These are phyloP conservation scores for Drosophila murphyi DNA, from an alignment of 1,140 invertebrate genomes.

Conservation along the genomic window DNA sequence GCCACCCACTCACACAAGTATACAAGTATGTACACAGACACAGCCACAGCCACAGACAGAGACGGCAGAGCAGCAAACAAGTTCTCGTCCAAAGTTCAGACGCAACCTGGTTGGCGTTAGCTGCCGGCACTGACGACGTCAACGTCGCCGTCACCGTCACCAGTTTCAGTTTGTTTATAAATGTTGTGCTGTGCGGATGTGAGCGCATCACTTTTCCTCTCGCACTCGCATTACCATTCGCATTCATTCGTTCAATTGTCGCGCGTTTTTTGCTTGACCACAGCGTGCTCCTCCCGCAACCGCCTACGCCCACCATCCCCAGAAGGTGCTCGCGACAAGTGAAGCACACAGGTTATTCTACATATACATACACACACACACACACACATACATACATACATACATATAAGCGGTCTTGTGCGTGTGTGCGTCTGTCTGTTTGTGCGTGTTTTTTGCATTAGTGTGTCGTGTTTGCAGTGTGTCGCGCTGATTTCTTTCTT, in stretches of 20 bases:
- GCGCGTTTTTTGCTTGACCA: constrained; percentile 26
- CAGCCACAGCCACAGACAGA: not conserved
- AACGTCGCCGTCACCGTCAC: constrained; percentile 11
- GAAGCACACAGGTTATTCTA: constrained; percentile 31
- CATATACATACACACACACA: not conserved
- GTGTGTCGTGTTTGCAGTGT: constrained; percentile 48
- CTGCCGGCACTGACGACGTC: constrained; percentile 48
- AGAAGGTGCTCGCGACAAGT: constrained; percentile 37
- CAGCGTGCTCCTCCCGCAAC: not conserved
- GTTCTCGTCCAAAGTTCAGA: constrained; percentile 49
- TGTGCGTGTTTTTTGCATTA: constrained; percentile 36
- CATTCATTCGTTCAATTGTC: constrained; percentile 15
- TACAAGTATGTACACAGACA: not conserved
- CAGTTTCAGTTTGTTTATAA: constrained; percentile 68
- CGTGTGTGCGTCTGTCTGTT: not conserved
- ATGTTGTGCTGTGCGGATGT: constrained; percentile 62
- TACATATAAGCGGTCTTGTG: not conserved
- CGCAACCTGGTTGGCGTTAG: constrained; percentile 63
- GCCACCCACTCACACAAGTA: constrained; percentile 41
- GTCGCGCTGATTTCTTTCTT: constrained; percentile 56
- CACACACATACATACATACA: constrained; percentile 1
- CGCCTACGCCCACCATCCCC: constrained; percentile 32
- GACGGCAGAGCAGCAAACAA: constrained; percentile 40
- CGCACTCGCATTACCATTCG: constrained; percentile 21
- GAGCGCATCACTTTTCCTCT: constrained; percentile 30